A percentile compares a stretch with the other conserved stretches of the same genome.
Conservation (phyloP, 2,113 vertebrate genomes). For the Phoenicopterus ruber region DNA sequence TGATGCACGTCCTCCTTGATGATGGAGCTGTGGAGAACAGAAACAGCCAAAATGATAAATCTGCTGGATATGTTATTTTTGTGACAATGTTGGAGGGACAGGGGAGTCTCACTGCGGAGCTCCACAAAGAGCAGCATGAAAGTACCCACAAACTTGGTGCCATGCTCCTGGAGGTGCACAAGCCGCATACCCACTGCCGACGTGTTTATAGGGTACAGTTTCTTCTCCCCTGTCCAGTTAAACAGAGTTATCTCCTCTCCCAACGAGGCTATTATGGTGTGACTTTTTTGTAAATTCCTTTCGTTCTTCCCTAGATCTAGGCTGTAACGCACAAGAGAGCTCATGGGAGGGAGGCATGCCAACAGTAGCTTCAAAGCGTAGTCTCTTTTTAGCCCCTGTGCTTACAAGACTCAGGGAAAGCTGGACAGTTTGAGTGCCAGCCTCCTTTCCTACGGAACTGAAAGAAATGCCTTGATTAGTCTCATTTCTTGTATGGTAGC, state of each 20-base stretch:
- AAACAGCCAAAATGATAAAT: neutral
- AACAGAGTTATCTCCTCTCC: neutral
- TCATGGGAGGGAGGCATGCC: neutral
- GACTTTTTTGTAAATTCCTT: neutral
- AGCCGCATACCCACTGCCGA: neutral
- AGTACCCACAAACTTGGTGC: neutral
- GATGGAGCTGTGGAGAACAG: neutral
- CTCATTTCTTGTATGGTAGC: neutral
- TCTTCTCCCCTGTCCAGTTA: neutral
- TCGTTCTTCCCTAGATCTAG: neutral
- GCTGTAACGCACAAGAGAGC: neutral
- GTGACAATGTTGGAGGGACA: neutral
- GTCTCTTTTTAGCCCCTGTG: neutral
- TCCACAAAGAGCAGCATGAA: neutral
- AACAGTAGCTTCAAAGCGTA: neutral
- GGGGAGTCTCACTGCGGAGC: neutral
- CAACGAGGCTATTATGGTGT: accelerated
- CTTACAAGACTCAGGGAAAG: neutral
- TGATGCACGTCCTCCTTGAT: neutral
- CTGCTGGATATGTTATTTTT: neutral
- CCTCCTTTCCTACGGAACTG: neutral
- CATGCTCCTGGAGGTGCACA: neutral
- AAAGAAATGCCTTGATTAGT: neutral
- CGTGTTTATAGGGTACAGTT: accelerated
- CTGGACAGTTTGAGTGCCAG: neutral